Conservation (phyloP, 92 coral and sea anemone species). For the Parazoanthus atlanticus region DNA sequence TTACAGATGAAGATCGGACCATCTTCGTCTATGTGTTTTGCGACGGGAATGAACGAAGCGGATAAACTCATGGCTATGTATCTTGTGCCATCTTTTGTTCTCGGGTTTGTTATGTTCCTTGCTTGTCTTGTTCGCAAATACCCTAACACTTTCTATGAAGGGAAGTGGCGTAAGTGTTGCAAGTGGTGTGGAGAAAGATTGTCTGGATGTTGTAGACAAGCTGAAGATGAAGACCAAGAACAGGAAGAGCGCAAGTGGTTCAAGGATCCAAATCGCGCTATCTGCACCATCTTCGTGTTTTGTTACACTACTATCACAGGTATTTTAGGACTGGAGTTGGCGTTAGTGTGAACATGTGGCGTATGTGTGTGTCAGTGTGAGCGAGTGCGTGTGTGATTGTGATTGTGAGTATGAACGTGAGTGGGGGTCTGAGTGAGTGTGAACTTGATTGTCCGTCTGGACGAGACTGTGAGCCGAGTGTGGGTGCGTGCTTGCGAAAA, state of each 20-base stretch:
- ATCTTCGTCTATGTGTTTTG: conserved; percentile 56
- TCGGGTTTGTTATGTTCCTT: conserved; percentile 60
- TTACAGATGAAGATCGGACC: conserved; percentile 55
- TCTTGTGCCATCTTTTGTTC: conserved; percentile 74
- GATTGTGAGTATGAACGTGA: too few relatives aligned
- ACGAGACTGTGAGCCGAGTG: too few relatives aligned
- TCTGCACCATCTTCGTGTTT: conserved; percentile 90
- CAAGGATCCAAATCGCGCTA: conserved; percentile 81
- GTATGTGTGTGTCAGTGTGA: too few relatives aligned
- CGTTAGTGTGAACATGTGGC: background rate
- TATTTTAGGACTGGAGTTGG: background rate
- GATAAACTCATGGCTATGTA: conserved; percentile 83
- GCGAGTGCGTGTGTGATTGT: too few relatives aligned
- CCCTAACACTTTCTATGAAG: conserved; percentile 65
- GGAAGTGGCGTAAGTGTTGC: conserved; percentile 28
- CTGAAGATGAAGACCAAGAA: background rate
- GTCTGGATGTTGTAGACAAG: background rate
- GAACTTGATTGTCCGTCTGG: too few relatives aligned
- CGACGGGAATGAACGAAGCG: conserved; percentile 82
- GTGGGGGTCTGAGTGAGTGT: too few relatives aligned
- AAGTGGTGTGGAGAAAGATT: background rate
- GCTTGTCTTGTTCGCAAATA: conserved; percentile 59
- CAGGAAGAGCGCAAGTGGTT: conserved; percentile 55
- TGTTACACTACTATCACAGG: conserved; percentile 86
- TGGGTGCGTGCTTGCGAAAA: too few relatives aligned